Evolutionary conservation across 2,113 vertebrate genomes (phyloP), one percentile per base, ranked within the genome.

Genomic region (Myiozetetes cayanensis): DNA sequence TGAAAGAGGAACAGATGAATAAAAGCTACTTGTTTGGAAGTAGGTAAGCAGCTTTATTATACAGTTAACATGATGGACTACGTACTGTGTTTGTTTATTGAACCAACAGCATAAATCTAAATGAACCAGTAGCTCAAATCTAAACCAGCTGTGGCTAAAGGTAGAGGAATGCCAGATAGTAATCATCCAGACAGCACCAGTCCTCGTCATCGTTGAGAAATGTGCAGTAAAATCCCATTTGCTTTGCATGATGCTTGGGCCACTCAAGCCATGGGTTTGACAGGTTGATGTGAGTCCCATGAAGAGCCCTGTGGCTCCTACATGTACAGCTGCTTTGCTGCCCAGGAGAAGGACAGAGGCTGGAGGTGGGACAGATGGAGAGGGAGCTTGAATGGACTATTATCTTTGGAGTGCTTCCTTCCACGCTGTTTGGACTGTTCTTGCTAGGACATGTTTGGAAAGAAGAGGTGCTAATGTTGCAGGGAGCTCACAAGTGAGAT

Each of bases 101-200:
- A 97, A 92, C 74, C 75, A 81, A 83, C 62, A 74, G 90, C 71
- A 85, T 94, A 82, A 87, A 90, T 75, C 83, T 66, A 73, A 96
- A 93, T n/a, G 82, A 77, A 88, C 88, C 87, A 61, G 90, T 94
- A 95, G 95, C 89, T 96, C 89, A 94, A 96, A 96, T 94, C 92
- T 93, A 93, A 96, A 96, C 90, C 93, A 97, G 82, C 90, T 91
- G 92, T 84, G 77, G 84, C 85, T 91, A 62, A 94, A 90, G 92
- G 76, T 76, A 96, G 93, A 96, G 66, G 89, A 94, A 93, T 84
- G 74, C 63, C 75, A 92, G 87, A 89, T 88, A 68, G 66, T 91
- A 75, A 91, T 93, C 75, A 85, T 77, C 63, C 73, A 50, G 91
- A 92, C 79, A 81, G 79, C 85, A 74, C 87, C 76, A 84, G 79